Evolutionary conservation across 2,113 vertebrate species (phyloP).

Genomic region (Corynorhinus townsendii): DNA sequence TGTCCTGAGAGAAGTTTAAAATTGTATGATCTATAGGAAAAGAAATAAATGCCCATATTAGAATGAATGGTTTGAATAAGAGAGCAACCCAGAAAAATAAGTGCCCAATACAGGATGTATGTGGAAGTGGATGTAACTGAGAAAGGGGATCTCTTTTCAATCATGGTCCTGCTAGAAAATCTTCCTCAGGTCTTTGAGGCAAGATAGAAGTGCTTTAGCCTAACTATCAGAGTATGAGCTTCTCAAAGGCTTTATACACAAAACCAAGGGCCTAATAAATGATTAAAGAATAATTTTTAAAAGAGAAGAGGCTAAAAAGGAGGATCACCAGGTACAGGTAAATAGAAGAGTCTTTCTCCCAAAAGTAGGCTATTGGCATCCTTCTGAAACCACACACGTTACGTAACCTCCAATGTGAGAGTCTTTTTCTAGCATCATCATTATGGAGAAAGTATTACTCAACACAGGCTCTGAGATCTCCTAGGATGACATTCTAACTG

Average conservation of each 20-base stretch:
- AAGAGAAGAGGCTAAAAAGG: not conserved
- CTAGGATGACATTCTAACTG: not conserved
- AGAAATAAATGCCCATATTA: not conserved
- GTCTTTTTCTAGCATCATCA: not conserved
- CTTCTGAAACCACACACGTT: not conserved
- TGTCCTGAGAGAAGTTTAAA: not conserved
- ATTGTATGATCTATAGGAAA: not conserved
- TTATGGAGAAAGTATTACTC: not conserved
- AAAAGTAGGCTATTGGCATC: not conserved
- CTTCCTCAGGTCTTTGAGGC: not conserved
- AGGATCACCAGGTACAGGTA: not conserved
- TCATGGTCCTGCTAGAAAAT: not conserved
- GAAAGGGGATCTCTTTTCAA: not conserved
- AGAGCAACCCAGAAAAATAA: not conserved
- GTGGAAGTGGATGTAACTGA: no score
- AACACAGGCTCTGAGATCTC: not conserved
- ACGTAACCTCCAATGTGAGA: not conserved
- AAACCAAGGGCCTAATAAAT: not conserved
- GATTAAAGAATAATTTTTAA: not conserved
- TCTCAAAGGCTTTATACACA: not conserved
- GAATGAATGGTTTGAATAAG: not conserved
- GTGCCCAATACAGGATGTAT: not conserved
- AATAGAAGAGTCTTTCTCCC: not conserved
- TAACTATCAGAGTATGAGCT: not conserved
- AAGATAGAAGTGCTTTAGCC: not conserved